phyloP scores from a whole-genome alignment of 2,113 vertebrate species.

The Haemorhous mexicanus region DNA sequence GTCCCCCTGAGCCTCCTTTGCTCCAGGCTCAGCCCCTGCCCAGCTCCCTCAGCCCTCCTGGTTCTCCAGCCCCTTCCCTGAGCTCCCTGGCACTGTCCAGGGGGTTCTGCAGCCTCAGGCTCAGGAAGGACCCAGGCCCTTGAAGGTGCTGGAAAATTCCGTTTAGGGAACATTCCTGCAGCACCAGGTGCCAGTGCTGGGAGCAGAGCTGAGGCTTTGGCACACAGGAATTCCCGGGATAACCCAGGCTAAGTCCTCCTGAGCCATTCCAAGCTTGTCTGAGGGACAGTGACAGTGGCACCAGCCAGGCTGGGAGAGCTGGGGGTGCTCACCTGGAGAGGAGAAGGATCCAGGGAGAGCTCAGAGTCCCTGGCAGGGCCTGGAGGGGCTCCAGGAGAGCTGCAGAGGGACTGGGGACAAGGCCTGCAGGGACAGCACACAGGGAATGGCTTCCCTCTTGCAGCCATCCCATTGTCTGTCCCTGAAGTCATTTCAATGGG shows the following conservation, averaged over 20 bases:
- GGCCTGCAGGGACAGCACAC: fast-evolving
- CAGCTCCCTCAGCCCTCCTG: not conserved
- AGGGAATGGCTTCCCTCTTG: not conserved
- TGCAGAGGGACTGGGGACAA: not conserved
- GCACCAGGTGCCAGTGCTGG: not conserved
- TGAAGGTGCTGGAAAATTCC: no score
- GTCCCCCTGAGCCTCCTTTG: not conserved
- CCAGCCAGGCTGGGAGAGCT: not conserved
- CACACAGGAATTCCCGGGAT: fast-evolving
- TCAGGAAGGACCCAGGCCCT: not conserved
- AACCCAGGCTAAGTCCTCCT: not conserved
- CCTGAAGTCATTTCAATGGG: not conserved
- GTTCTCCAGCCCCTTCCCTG: not conserved
- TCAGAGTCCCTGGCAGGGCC: not conserved
- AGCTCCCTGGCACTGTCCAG: not conserved
- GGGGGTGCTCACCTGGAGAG: fast-evolving
- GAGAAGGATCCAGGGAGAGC: not conserved
- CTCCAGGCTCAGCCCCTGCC: not conserved
- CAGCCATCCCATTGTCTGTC: not conserved
- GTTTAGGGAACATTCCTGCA: not conserved
- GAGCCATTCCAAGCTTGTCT: not conserved
- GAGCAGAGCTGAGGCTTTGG: not conserved
- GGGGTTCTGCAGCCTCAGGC: not conserved
- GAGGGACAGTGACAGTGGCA: not conserved
- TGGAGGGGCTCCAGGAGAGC: not conserved